phyloP scores from a whole-genome alignment of 2,113 vertebrate genomes.

The Actenoides hombroni region DNA sequence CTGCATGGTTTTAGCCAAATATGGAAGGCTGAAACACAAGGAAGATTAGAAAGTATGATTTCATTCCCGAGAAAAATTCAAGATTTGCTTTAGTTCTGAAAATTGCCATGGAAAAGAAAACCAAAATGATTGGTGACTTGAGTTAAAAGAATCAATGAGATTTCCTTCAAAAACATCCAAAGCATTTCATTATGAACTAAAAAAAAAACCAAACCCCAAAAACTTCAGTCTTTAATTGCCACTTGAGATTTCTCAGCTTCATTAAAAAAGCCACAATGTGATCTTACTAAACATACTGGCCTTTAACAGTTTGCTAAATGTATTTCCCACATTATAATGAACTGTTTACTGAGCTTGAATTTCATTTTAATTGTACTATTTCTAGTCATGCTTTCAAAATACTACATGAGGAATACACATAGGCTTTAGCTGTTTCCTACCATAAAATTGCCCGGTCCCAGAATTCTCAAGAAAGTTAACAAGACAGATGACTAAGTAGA shows the following conservation, averaged over 20 bases:
- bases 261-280: neutral
- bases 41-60: neutral
- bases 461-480: neutral
- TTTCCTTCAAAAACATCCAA: neutral
- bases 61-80: neutral
- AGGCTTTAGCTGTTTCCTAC: neutral
- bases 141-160: neutral
- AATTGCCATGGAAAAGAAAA: neutral
- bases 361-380: neutral
- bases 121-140: fast-evolving
- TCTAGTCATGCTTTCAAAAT: neutral
- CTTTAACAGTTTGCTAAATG: neutral
- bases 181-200: neutral
- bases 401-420: neutral
- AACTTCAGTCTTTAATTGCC: neutral
- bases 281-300: neutral
- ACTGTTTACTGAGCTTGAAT: neutral
- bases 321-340: neutral
- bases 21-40: neutral
- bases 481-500: neutral
- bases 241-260: neutral
- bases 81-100: neutral
- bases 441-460: neutral
- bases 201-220: neutral
- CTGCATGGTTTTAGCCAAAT: neutral